Base-by-base conservation (phyloP, 2,888 invertebrate species). In the Heliconius sara region DNA sequence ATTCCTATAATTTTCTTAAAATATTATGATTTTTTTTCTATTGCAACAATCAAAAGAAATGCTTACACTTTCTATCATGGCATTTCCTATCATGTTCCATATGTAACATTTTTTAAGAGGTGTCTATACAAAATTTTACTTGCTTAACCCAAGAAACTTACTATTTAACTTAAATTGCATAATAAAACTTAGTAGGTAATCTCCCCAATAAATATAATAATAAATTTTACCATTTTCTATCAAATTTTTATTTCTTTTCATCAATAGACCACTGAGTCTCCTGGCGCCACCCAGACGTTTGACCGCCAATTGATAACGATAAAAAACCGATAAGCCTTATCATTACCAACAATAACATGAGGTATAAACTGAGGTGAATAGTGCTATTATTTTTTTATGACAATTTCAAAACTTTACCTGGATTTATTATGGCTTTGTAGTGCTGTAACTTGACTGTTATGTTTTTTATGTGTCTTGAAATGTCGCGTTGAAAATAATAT, bases 221-320 rank as follows among this genome's bases (percentile, higher is more conserved):
- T 43, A 70, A 39, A 47, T 27, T 25, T 7, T 25, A 43, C 43
- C 12, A 47, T 25, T 43, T 27, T 16, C 13, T 3, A 25, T 70
- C 9, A 2, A 9, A 19, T 25, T 65, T 70, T 70, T 70, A 43
- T 75, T 65, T 66, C 63, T 43, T 22, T 66, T 19, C 39, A 39
- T 63, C 27, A 65, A 39, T 27, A 63, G 78, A 79, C 66, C 65
- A 63, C 71, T 85, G 83, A 84, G 84, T 86, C 82, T 82, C 65
- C 81, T 86, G 93, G 93, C 93, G 93, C 93, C 93, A 88, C 66
- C 66, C 77, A 84, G 88, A 84, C 88, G 87, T 83, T 85, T 87
- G 88, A 84, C 89, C 87, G 85, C 85, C 87, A 88, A 88, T 87
- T 84, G 84, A 81, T 81, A 81, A 78, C 83, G 88, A 91, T 90